Evolutionary conservation across 2,797 vertebrate genomes (phyloP), one percentile per base, ranked within the genome.

Genomic region (Nyctibius grandis): DNA sequence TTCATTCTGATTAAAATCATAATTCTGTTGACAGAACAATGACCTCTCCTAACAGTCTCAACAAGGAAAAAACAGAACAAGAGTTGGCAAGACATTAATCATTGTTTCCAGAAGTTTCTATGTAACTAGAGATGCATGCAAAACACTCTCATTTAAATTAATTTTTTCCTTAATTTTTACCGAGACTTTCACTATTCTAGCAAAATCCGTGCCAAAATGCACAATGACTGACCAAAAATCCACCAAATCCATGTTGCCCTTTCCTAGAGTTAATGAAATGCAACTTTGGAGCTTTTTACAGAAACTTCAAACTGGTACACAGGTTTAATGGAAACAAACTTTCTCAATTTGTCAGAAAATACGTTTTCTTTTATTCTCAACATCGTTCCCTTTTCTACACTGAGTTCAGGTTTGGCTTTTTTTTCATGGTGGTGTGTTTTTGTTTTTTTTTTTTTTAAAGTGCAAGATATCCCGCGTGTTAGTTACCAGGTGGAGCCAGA

Each of bases 1-100:
- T 94, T 93, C 77, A 92, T 85, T 59, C 78, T 63, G 86, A 97
- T 95, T 95, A 96, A 96, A 97, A 97, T 95, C 70, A 95, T 68
- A 95, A 94, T 92, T 93, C 70, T 91, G 90, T 75, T 88, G 85
- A 91, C 67, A 96, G 50, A 91, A 91, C 59, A 75, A 93, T 77
- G 90, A 86, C 48, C 74, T 95, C 31, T 28, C 75, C 38, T 89
- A 95, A 95, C 1, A 91, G 69, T 26, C 42, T 93, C 77, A 95
- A 76, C 5, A 23, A 87, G 51, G 79, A 78, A 74, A 86, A 97
- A 91, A 22, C 25, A 70, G 73, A 94, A 75, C 13, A 94, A 89
- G 68, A 85, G 45, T 31, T 88, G 76, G 40, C 77, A 96, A 93
- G 53, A 34, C 25, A 74, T 44, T 44, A 75, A 34, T 48, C 45